Evolutionary conservation across 2,888 invertebrate genomes (phyloP), one percentile per base, ranked within the genome.

Genomic region (Orthonychiurus folsomi): DNA sequence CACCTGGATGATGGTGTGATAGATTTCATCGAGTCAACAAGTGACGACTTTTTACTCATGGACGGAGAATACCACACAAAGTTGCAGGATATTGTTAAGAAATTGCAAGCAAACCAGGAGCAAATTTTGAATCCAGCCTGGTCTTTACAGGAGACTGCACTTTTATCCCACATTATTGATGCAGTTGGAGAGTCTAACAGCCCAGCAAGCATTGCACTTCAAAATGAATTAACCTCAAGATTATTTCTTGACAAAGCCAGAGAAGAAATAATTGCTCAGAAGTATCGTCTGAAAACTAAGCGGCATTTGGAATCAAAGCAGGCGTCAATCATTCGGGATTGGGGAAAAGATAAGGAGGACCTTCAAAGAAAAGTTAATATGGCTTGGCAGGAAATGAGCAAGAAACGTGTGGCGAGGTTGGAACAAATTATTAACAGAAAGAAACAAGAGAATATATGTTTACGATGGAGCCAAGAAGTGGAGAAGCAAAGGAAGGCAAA

Each of bases 51-150:
- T 54, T 61, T 69, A 18, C 56, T 72, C 15, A 53, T 72, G 20
- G 72, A 72, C 53, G 72, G 65, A 3, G 67, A 69, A 50, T 70
- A 69, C 52, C 67, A 68, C 28, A 63, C 64, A 9, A 72, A 72
- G 25, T 50, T 72, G 24, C 70, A 69, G 47, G 63, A 69, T 61
- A 55, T 72, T 15, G 47, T 21, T 27, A 55, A 18, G 5, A 64
- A 68, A 58, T 52, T 67, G 2, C 12, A 48, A 15, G 50, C 50
- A 5, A 67, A 64, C 27, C 50, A 21, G 50, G n/a, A 59, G 2
- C n/a, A 9, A 1, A 26, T 57, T 18, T 47, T 59, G 60, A 23
- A 61, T 24, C 15, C 62, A 64, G 48, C 53, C 58, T 59, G 54
- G 65, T 20, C 61, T 56, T 50, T 54, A 59, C 9, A 61, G 56